These are phyloP conservation scores for Drosophila rhopaloa DNA, from an alignment of 1,140 invertebrate species.

Conservation along the genomic window DNA sequence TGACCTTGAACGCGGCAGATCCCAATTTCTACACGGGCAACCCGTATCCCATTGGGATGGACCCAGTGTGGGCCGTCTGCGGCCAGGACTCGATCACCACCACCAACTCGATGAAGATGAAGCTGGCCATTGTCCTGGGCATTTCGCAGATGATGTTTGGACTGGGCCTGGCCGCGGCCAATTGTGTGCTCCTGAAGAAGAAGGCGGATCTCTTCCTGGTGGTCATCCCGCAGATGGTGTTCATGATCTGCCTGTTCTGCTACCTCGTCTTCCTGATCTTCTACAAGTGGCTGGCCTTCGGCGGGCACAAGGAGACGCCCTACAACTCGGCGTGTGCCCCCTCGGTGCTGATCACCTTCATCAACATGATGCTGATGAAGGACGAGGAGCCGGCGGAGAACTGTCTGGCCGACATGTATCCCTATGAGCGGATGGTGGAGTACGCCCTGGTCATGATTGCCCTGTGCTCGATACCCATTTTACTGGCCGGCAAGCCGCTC, in stretches of 20 bases:
- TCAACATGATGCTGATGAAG: conserved; percentile 91
- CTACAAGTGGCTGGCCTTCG: conserved; percentile 96
- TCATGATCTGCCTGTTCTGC: conserved; percentile 94
- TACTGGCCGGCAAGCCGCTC: conserved; percentile 93
- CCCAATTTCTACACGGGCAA: conserved; percentile 81
- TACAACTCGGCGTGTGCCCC: conserved; percentile 87
- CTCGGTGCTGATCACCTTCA: conserved; percentile 91
- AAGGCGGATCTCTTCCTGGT: conserved; percentile 93
- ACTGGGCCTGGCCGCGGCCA: conserved; percentile 93
- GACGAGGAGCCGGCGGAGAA: background rate
- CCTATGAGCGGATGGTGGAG: conserved; percentile 88
- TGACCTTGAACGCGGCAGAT: conserved; percentile 93
- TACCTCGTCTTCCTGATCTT: conserved; percentile 97
- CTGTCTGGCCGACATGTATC: conserved; percentile 87
- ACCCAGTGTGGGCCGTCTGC: conserved; percentile 95
- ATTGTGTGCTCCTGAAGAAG: conserved; percentile 93
- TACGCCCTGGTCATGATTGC: conserved; percentile 88
- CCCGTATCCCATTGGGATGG: conserved; percentile 85
- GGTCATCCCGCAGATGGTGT: conserved; percentile 96
- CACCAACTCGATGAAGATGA: conserved; percentile 99
- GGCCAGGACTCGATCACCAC: conserved; percentile 98
- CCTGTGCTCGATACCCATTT: conserved; percentile 90
- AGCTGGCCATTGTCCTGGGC: conserved; percentile 97
- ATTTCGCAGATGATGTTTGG: conserved; percentile 99
- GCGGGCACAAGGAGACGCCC: conserved; percentile 94